These are phyloP conservation scores for Pseudocheirus occidentalis DNA, from an alignment of 2,797 vertebrate genomes.

Conservation along the genomic window DNA sequence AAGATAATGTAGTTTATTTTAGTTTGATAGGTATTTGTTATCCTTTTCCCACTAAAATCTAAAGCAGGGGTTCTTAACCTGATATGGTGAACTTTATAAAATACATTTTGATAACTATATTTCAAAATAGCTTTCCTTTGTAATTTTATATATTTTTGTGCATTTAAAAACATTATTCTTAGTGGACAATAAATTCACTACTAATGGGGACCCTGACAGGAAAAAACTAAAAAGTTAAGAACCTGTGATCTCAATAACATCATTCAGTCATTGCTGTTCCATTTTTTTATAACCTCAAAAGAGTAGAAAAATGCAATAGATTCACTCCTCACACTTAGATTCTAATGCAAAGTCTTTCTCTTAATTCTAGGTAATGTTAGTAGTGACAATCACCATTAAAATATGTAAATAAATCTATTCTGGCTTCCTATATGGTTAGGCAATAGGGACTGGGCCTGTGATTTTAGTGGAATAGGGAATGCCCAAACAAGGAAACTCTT, in stretches of 20 bases:
- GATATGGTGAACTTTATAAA: background rate
- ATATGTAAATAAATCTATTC: background rate
- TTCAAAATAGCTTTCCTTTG: background rate
- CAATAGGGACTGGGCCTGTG: background rate
- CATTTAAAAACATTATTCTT: background rate
- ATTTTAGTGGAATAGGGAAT: background rate
- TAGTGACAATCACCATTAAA: background rate
- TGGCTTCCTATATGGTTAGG: background rate
- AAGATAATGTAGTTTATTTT: conserved; percentile 22
- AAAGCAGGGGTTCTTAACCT: background rate
- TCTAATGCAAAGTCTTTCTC: background rate
- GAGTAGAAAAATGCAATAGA: background rate
- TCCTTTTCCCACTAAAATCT: background rate
- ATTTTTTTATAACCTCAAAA: background rate
- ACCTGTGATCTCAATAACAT: background rate
- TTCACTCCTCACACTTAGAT: background rate
- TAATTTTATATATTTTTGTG: background rate
- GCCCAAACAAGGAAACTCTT: background rate
- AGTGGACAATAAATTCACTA: background rate
- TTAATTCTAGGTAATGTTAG: background rate
- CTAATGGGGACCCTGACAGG: background rate
- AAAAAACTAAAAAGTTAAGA: background rate
- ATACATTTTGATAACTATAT: background rate
- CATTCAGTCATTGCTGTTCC: background rate
- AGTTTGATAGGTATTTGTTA: background rate